phyloP scores from a whole-genome alignment of 1,140 invertebrate genomes.

The Drosophila nigrodunni region DNA sequence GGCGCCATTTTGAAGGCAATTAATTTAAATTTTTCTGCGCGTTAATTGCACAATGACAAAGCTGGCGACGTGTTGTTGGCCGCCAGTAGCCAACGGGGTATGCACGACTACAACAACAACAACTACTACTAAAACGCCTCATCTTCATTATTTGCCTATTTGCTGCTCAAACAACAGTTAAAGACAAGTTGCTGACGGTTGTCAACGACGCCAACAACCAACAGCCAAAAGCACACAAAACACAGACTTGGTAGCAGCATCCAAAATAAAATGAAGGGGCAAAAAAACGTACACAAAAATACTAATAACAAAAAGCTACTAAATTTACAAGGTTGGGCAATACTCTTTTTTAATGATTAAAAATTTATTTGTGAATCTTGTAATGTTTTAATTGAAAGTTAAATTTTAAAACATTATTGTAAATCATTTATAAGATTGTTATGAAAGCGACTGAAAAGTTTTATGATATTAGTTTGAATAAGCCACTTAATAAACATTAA shows the following conservation, averaged over 20 bases:
- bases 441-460: too few species aligned
- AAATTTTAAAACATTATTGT: too few species aligned
- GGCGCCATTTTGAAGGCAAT: conserved; percentile 77
- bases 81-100: conserved; percentile 37
- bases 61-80: conserved; percentile 52
- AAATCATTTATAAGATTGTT: too few species aligned
- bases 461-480: too few species aligned
- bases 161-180: conserved; percentile 71
- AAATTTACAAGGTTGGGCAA: too few species aligned
- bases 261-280: conserved; percentile 23
- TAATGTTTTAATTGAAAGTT: too few species aligned
- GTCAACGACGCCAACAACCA: conserved; percentile 8
- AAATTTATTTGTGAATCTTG: too few species aligned
- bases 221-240: conserved; percentile 56
- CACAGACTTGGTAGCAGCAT: conserved; percentile 60
- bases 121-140: conserved; percentile 44
- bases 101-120: too few species aligned
- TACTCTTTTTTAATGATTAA: too few species aligned
- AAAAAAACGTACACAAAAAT: conserved; percentile 2
- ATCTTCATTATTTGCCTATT: conserved; percentile 77
- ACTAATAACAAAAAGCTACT: conserved; percentile 4
- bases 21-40: conserved; percentile 76
- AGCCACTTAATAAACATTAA: too few species aligned
- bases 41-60: conserved; percentile 82
- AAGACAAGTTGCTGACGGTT: conserved; percentile 71